Evolutionary conservation across 1,140 invertebrate species (phyloP), one percentile per base, ranked within the genome.

Genomic region (Eriosoma lanigerum): DNA sequence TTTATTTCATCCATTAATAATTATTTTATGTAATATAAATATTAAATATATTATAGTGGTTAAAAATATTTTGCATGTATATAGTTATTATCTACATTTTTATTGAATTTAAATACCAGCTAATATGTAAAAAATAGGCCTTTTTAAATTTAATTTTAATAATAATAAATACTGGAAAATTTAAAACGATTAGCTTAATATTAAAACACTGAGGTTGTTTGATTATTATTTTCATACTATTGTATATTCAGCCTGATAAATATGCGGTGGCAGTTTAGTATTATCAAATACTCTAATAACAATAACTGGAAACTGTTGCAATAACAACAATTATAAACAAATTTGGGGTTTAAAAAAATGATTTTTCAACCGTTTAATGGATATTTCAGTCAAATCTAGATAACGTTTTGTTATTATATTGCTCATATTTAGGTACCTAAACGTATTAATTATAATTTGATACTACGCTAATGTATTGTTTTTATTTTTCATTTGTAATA

Each of bases 281-380:
- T 32, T 32, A 66, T 66, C 3, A 17, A 19, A 26, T 13, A 66
- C 19, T 38, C n/a, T 6, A 46, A 68, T 68, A 68, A 68, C 64
- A 46, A n/a, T n/a, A n/a, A n/a, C n/a, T n/a, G n/a, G n/a, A n/a
- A 68, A 68, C 21, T 68, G 38, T 32, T 68, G 38, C 19, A 17
- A 24, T 46, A 66, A 44, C 62, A 66, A 38, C 32, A 17, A 44
- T 15, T 38, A 5, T 44, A 66, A 66, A 66, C 32, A 44, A 13
- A 38, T 66, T 38, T 19, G 3, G 6, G 32, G 19, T 3, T 24
- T 46, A 13, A 68, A 68, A 64, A 68, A 46, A 68, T 44, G 15
- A 21, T 24, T 46, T 68, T 5, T 68, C 5, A 24, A 46, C 64
- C 8, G 24, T 46, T n/a, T 46, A 68, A 68, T 46, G 38, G 38